These are phyloP conservation scores for Drosophila leontia DNA, from an alignment of 1,140 invertebrate genomes.

Conservation along the genomic window DNA sequence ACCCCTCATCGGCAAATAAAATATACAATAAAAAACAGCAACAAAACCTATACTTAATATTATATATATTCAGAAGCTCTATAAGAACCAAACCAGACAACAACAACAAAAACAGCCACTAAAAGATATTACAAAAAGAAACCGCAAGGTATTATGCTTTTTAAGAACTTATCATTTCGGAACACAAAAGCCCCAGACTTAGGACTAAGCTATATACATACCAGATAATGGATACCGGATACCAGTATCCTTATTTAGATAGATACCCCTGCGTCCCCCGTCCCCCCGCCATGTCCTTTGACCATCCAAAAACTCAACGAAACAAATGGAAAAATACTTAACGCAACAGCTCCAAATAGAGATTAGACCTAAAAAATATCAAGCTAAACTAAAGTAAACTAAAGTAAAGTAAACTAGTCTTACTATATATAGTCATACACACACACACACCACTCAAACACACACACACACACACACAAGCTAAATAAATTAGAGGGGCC, in stretches of 20 bases:
- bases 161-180: slow-evolving; percentile 67
- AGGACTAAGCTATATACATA: slow-evolving; percentile 35
- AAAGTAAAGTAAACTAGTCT: slow-evolving; percentile 60
- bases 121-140: slow-evolving; percentile 21
- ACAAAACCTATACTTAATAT: slow-evolving; percentile 11
- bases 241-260: slow-evolving; percentile 12
- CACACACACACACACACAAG: slow-evolving; percentile 18
- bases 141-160: slow-evolving; percentile 57
- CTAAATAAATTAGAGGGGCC: slow-evolving; percentile 37
- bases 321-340: slow-evolving; percentile 11
- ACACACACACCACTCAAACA: neutral
- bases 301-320: slow-evolving; percentile 5
- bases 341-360: slow-evolving; percentile 40
- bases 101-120: slow-evolving; percentile 18
- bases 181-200: slow-evolving; percentile 33
- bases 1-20: slow-evolving; percentile 24
- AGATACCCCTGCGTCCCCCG: neutral
- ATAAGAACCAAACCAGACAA: slow-evolving; percentile 15
- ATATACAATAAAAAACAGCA: slow-evolving; percentile 1
- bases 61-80: slow-evolving; percentile 2
- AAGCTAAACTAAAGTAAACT: slow-evolving; percentile 67
- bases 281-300: neutral
- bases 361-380: slow-evolving; percentile 45
- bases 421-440: slow-evolving; percentile 35
- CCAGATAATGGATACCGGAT: neutral